phyloP scores from a whole-genome alignment of 1,140 invertebrate genomes.

The Anastrepha ludens region DNA sequence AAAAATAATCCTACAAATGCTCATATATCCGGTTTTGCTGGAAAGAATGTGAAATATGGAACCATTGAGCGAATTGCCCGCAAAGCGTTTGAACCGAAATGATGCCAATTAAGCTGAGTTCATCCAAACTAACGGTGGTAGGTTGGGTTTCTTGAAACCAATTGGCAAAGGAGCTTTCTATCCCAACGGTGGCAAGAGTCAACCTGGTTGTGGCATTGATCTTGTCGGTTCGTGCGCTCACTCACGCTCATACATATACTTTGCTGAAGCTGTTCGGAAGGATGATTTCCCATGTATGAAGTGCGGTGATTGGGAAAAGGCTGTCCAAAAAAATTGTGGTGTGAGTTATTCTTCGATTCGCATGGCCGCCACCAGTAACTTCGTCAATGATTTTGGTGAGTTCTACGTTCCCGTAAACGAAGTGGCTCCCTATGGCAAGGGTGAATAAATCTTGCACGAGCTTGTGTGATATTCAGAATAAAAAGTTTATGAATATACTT shows the following conservation, averaged over 20 bases:
- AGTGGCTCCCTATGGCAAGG: constrained; percentile 60
- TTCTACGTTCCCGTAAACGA: constrained; percentile 62
- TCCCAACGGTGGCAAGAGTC: constrained; percentile 76
- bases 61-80: constrained; percentile 64
- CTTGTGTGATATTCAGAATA: background rate
- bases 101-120: constrained; percentile 70
- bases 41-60: constrained; percentile 65
- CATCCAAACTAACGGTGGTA: constrained; percentile 78
- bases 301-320: constrained; percentile 56
- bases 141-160: constrained; percentile 74
- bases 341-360: constrained; percentile 61
- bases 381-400: constrained; percentile 53
- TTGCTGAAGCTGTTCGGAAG: constrained; percentile 62
- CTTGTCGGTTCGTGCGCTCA: constrained; percentile 70
- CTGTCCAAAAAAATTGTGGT: constrained; percentile 58
- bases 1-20: constrained; percentile 60
- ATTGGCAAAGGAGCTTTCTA: constrained; percentile 77
- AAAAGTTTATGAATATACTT: background rate
- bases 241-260: constrained; percentile 61
- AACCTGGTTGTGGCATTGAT: constrained; percentile 77
- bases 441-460: background rate
- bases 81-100: constrained; percentile 72
- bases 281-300: constrained; percentile 60
- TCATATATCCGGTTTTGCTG: constrained; percentile 76
- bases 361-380: constrained; percentile 59